These are phyloP conservation scores for Natrix natrix DNA, from an alignment of 2,797 vertebrate genomes.

Conservation along the genomic window DNA sequence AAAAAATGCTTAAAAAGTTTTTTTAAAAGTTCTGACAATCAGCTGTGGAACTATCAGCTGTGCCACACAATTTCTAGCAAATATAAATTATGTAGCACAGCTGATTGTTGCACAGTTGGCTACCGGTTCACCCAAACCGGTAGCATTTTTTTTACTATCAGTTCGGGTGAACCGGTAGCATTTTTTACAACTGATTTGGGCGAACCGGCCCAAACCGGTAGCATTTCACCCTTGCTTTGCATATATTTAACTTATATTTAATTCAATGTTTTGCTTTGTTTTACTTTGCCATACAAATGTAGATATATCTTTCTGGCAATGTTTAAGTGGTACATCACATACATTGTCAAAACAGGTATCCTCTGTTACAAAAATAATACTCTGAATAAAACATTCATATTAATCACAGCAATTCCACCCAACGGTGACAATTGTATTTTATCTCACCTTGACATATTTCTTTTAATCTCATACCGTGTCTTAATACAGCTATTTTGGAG, in stretches of 20 bases:
- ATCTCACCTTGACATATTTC: neutral
- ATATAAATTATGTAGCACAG: too few species aligned
- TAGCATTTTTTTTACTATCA: too few species aligned
- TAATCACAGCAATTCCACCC: neutral
- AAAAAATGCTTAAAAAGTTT: too few species aligned
- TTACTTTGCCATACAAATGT: neutral
- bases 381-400: neutral
- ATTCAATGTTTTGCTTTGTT: neutral
- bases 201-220: too few species aligned
- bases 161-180: too few species aligned
- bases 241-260: neutral
- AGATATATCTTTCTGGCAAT: neutral
- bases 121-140: too few species aligned
- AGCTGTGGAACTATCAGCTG: too few species aligned
- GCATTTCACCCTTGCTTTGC: neutral
- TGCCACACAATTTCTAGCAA: too few species aligned
- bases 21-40: too few species aligned
- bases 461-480: neutral
- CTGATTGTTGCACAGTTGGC: too few species aligned
- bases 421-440: neutral
- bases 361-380: neutral
- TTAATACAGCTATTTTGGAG: neutral
- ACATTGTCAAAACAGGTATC: neutral
- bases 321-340: neutral
- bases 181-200: too few species aligned